Evolutionary conservation across 2,888 invertebrate species (phyloP), one percentile per base, ranked within the genome.

Genomic region (Thereva nobilitata): DNA sequence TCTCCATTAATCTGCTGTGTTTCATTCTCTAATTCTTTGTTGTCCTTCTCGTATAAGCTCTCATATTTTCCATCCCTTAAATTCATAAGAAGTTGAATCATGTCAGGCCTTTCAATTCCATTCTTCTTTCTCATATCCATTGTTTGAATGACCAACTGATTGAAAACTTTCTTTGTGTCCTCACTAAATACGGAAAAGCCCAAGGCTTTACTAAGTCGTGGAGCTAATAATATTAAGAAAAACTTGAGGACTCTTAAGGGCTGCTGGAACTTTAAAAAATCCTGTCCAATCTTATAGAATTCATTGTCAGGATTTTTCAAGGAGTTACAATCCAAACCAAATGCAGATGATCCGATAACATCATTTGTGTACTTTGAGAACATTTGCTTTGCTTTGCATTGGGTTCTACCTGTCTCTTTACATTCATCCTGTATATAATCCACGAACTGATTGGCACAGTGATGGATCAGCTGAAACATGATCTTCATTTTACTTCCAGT

Each of bases 81-180:
- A 6, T 49, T 49, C 80, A 84, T 80, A 1, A 86, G 74, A 64
- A 85, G 77, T 68, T 86, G 81, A 38, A 86, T 84, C 83, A 86
- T 82, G 70, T 86, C 86, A 3, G 82, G 83, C 4, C 86, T 78
- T 2, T 81, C 64, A n/a, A 85, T 83, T 1, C 82, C 78, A n/a
- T 82, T 74, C 37, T 76, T 75, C 71, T 83, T 80, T 1, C 85
- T 78, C 38, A 82, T 75, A 49, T 76, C 75, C 78, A 85, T 84
- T 1, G 82, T 80, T 49, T 76, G 76, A 4, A 79, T 61, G 0
- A 84, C 80, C 0, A 61, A 2, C 9, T 50, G 6, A 7, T 45
- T 9, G 45, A 61, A 76, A 72, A 67, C 75, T 41, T 3, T 12
- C 8, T 45, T 35, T 3, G 37, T 12, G 9, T 68, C 63, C 4